Evolutionary conservation across 2,797 vertebrate genomes (phyloP).

Genomic region (Delichon dasypus): DNA sequence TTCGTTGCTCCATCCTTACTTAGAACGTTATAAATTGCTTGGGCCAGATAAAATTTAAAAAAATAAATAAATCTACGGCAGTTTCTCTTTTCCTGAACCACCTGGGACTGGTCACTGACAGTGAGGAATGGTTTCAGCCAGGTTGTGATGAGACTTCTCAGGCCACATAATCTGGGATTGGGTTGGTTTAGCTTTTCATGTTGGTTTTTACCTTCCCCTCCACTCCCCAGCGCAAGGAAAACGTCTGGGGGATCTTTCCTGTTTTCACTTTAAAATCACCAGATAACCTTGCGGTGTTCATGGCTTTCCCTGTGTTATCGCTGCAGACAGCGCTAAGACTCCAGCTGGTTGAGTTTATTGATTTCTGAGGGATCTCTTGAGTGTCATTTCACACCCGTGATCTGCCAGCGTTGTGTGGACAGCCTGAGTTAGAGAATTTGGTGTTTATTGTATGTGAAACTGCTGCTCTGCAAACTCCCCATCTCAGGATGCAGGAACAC

Average conservation of each 20-base stretch:
- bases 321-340: not conserved
- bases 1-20: not conserved
- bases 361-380: conserved; percentile 56
- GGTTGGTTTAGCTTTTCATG: not conserved
- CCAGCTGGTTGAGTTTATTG: conserved; percentile 55
- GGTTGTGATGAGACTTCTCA: not conserved
- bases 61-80: not conserved
- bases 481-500: not conserved
- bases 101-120: not conserved
- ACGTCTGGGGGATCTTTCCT: not conserved
- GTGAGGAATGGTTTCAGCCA: not conserved
- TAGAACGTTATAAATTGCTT: not conserved
- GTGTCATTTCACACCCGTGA: conserved; percentile 22
- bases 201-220: not conserved
- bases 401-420: not conserved
- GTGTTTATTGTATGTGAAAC: conserved; percentile 33
- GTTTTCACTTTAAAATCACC: not conserved
- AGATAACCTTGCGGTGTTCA: not conserved
- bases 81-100: not conserved
- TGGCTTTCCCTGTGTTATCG: not conserved
- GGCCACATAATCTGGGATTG: not conserved
- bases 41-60: not conserved
- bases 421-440: not conserved
- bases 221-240: not conserved
- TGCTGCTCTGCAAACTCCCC: not conserved